Evolutionary conservation across 2,113 vertebrate species (phyloP).

Genomic region (Machaerirhynchus nigripectus): DNA sequence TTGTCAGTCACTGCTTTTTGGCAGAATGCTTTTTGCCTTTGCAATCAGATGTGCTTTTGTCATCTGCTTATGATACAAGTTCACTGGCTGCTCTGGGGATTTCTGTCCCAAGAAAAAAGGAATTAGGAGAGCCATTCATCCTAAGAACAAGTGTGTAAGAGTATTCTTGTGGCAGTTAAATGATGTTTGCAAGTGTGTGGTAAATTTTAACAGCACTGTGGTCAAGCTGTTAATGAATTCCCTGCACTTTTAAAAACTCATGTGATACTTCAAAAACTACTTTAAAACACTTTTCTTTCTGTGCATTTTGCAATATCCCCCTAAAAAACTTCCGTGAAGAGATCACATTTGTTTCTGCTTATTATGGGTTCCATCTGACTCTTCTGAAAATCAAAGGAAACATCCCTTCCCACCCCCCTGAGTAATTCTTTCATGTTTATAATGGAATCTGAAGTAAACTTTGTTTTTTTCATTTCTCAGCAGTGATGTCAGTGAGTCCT

Average conservation of each 20-base stretch:
- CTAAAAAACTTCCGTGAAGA: not conserved
- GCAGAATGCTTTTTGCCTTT: not conserved
- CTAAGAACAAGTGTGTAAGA: not conserved
- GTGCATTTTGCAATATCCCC: not conserved
- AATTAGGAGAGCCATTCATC: not conserved
- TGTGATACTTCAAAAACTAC: not conserved
- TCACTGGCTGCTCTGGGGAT: not conserved
- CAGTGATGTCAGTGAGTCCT: not conserved
- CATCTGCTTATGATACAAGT: not conserved
- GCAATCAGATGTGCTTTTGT: constrained; percentile 8
- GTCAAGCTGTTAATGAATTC: not conserved
- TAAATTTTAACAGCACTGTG: not conserved
- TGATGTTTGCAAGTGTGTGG: not conserved
- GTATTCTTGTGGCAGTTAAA: not conserved
- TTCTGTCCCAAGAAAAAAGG: constrained; percentile 1
- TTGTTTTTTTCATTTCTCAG: not conserved
- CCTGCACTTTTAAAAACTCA: not conserved
- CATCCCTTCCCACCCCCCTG: not conserved
- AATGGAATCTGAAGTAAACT: not conserved
- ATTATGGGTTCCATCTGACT: not conserved
- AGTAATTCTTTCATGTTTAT: not conserved
- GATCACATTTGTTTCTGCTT: not conserved
- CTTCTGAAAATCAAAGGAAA: not conserved
- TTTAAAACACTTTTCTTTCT: not conserved
- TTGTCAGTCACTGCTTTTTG: constrained; percentile 33